Conservation (phyloP, 2,888 invertebrate species). For the Euspilapteryx auroguttella region DNA sequence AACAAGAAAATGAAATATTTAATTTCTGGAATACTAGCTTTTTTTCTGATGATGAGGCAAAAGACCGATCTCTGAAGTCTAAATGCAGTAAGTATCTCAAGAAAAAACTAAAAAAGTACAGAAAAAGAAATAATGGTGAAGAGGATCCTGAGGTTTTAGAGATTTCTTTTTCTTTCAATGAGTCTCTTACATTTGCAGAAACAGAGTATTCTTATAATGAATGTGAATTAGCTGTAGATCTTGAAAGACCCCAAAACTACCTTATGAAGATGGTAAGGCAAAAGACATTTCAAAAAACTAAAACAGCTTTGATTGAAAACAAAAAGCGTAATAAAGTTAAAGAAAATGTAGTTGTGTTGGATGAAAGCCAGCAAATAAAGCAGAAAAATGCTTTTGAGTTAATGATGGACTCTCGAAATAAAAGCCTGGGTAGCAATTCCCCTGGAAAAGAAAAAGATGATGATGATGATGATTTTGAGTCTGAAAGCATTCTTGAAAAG, state of each 20-base stretch:
- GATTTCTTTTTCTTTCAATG: constrained; percentile 28
- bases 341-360: neutral
- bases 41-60: too few species aligned
- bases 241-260: constrained; percentile 25
- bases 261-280: constrained; percentile 37
- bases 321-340: neutral
- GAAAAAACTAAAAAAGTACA: constrained; percentile 41
- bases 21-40: too few species aligned
- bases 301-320: constrained; percentile 6
- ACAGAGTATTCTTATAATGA: too few species aligned
- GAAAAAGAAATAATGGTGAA: constrained; percentile 34
- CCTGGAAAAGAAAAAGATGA: constrained; percentile 53
- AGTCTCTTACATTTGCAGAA: constrained; percentile 17
- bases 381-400: constrained; percentile 61
- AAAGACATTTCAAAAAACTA: constrained; percentile 9
- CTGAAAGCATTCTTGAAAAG: constrained; percentile 19
- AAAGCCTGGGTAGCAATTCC: constrained; percentile 65
- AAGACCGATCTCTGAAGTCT: too few species aligned
- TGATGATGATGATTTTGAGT: constrained; percentile 18
- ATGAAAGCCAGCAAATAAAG: neutral
- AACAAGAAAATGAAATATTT: too few species aligned
- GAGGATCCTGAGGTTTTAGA: constrained; percentile 45
- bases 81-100: constrained; percentile 29
- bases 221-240: constrained; percentile 9
- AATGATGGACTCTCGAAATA: constrained; percentile 69